Base-by-base conservation (phyloP, 2,888 invertebrate species). In the Scotopteryx bipunctaria region DNA sequence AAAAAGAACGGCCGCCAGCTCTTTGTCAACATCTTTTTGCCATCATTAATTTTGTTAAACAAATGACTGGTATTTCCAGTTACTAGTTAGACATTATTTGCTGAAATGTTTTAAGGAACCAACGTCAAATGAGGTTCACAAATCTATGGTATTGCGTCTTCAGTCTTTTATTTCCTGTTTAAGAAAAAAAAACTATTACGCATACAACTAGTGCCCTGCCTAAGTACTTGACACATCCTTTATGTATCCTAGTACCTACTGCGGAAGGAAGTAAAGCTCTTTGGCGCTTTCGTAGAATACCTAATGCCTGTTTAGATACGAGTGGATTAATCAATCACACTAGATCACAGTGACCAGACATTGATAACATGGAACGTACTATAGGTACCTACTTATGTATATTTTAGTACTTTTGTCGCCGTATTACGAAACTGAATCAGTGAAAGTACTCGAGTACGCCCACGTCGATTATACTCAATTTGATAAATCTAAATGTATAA, bases 361-460 rank as follows among this genome's bases (percentile, higher is more conserved):
- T n/a, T n/a, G n/a, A n/a, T n/a, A n/a, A n/a, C n/a, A n/a, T n/a
- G n/a, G n/a, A n/a, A n/a, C n/a, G n/a, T n/a, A n/a, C n/a, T n/a
- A n/a, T n/a, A n/a, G n/a, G n/a, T n/a, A n/a, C n/a, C n/a, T n/a
- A n/a, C n/a, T 2, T 19, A 19, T 19, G 1, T 3, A 3, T 27
- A 27, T 11, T 27, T 3, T 27, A 25, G 25, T 27, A 9, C 4
- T 27, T 32, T 43, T 38, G 37, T 47, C 43, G 48, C 19, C 36
- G 40, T 48, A 54, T 59, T 59, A 61, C 60, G 63, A 61, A 64
- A 60, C 43, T 61, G 55, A 61, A 53, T 43, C 49, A 64, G 78
- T 69, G 78, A 79, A 80, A 80, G 78, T 68, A 42, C 46, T 59
- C 44, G 48, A 35, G 42, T 49, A 52, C 70, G 63, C 74, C 76